A percentile compares a stretch with the other conserved stretches of the same genome.
Evolutionary conservation across 2,888 invertebrate species (phyloP).

Genomic region (Netelia virgata): DNA sequence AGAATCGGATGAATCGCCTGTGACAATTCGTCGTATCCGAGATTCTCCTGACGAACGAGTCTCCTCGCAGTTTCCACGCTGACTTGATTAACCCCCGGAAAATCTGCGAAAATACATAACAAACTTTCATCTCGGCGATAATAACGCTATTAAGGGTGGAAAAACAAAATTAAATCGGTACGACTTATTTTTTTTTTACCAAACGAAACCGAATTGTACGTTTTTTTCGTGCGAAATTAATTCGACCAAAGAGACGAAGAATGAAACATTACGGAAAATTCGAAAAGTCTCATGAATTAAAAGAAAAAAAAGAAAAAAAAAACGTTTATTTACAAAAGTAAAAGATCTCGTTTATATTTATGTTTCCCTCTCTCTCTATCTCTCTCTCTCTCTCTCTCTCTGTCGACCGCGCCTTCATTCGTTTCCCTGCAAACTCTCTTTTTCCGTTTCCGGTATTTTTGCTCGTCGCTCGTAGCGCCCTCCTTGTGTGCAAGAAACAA

Average conservation of each 20-base stretch:
- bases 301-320: not conserved
- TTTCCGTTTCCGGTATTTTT: constrained; percentile 63
- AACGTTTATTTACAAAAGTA: constrained; percentile 34
- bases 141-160: not conserved
- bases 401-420: constrained; percentile 17
- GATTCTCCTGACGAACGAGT: constrained; percentile 62
- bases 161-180: not conserved
- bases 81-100: constrained; percentile 80
- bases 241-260: constrained; percentile 13
- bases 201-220: not conserved
- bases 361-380: not conserved
- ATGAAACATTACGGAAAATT: constrained; percentile 42
- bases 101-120: constrained; percentile 75
- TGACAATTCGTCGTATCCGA: constrained; percentile 81
- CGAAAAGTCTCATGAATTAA: constrained; percentile 18
- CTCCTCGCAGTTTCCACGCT: constrained; percentile 78
- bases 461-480: constrained; percentile 21
- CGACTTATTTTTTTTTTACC: not conserved
- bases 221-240: not conserved
- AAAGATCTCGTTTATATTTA: constrained; percentile 26
- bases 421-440: constrained; percentile 36
- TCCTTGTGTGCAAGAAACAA: constrained; percentile 23
- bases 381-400: not conserved
- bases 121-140: not conserved
- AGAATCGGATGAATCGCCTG: constrained; percentile 82